Conservation (phyloP, 37 sponge, comb jelly and placozoan species). For the Axinella damicornis region DNA sequence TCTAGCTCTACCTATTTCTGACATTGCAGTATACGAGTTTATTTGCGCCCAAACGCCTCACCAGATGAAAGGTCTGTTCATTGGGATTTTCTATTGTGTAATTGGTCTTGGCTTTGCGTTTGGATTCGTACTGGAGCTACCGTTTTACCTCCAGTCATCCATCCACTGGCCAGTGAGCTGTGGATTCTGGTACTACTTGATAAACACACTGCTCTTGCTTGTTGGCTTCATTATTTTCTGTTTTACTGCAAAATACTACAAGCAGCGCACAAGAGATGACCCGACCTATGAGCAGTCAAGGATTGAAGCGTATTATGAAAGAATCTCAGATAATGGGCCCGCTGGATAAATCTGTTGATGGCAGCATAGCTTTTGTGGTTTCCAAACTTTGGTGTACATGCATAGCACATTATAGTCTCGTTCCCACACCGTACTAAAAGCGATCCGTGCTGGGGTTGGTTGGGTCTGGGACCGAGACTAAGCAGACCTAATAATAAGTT, state of each 20-base stretch:
- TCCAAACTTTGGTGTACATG: too few species aligned
- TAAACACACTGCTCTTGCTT: background rate
- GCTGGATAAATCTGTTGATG: too few species aligned
- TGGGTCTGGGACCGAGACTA: too few species aligned
- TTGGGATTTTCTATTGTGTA: constrained; percentile 36
- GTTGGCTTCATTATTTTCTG: constrained; percentile 9
- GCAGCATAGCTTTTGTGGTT: too few species aligned
- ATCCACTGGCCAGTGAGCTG: background rate
- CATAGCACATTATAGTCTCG: too few species aligned
- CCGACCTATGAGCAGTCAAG: constrained; percentile 10
- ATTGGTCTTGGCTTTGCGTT: constrained; percentile 7
- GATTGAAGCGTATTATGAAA: constrained; percentile 12
- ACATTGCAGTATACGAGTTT: constrained; percentile 35
- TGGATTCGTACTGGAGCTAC: background rate
- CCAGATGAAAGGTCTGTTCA: constrained; percentile 30
- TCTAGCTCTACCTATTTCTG: too few species aligned
- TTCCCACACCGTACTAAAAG: too few species aligned
- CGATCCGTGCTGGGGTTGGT: too few species aligned
- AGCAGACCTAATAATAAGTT: too few species aligned
- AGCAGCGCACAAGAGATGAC: constrained; percentile 24
- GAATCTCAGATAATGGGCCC: too few species aligned
- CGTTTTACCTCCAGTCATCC: background rate
- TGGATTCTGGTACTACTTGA: constrained; percentile 1
- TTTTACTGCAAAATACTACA: background rate
- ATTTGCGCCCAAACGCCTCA: constrained; percentile 41